Evolutionary conservation across 2,888 invertebrate genomes (phyloP).

Genomic region (Rapana venosa): DNA sequence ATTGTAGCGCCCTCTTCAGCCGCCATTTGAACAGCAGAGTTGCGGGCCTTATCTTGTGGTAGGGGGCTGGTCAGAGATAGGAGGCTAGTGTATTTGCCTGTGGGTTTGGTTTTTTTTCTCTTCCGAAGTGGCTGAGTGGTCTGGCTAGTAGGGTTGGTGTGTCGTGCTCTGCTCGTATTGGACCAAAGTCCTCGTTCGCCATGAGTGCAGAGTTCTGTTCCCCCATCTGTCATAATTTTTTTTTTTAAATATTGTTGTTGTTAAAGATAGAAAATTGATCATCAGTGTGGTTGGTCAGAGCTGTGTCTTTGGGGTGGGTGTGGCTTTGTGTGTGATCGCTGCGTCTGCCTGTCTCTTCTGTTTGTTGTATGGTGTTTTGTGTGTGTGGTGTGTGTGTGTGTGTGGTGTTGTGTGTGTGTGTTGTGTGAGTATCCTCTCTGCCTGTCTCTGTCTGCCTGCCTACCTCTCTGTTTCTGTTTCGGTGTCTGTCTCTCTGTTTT

Average conservation of each 20-base stretch:
- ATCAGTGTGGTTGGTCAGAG: not conserved
- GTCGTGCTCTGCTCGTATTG: not conserved
- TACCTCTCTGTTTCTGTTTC: too few relatives aligned
- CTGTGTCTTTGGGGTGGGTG: not conserved
- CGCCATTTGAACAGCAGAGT: conserved; percentile 16
- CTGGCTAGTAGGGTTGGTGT: not conserved
- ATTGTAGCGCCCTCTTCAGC: conserved; percentile 35
- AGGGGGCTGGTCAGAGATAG: not conserved
- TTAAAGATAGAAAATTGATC: not conserved
- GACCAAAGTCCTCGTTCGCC: not conserved
- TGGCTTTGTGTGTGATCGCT: not conserved
- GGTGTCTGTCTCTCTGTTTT: too few relatives aligned
- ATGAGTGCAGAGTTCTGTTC: not conserved
- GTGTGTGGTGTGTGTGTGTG: not conserved
- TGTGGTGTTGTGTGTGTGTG: not conserved
- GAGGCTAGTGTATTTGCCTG: not conserved
- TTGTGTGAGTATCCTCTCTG: not conserved
- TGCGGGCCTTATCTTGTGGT: conserved; percentile 14
- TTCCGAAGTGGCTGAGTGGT: not conserved
- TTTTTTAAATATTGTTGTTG: not conserved
- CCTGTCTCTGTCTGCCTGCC: not conserved
- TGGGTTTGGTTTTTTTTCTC: not conserved
- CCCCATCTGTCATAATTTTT: not conserved
- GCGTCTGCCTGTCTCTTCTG: not conserved
- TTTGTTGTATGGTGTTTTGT: not conserved